Percentiles rank a stretch among this genome's conserved stretches.
Conservation (phyloP, 1,140 invertebrate species). For the Paraescarpia echinospica region DNA sequence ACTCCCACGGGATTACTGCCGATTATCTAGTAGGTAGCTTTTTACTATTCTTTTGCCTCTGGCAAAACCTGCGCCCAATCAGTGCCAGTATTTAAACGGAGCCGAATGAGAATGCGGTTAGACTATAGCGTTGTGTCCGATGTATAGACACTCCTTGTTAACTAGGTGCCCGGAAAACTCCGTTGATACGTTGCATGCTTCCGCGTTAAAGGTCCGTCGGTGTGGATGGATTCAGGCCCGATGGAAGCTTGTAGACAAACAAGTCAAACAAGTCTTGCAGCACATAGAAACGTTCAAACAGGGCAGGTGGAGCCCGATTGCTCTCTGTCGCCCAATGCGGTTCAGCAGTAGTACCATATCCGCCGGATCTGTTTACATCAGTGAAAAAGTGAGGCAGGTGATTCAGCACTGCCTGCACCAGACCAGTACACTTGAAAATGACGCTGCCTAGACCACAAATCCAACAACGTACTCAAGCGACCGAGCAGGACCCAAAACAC, state of each 20-base stretch:
- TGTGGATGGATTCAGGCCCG: not conserved
- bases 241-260: not conserved
- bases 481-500: not conserved
- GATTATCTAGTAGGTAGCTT: not conserved
- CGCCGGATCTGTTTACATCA: not conserved
- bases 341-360: not conserved
- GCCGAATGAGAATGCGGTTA: not conserved
- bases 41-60: not conserved
- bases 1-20: not conserved
- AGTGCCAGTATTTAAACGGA: not conserved
- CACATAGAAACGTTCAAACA: not conserved
- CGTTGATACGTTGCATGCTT: not conserved
- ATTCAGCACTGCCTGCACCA: not conserved
- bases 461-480: not conserved
- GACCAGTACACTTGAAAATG: not conserved
- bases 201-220: not conserved
- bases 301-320: not conserved
- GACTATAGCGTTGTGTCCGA: too few relatives aligned
- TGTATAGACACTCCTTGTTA: not conserved
- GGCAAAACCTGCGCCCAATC: not conserved
- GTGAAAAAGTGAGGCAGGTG: not conserved
- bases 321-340: not conserved
- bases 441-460: not conserved
- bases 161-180: too few relatives aligned
- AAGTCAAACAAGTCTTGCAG: not conserved